phyloP scores from a whole-genome alignment of 2,888 invertebrate species.

The Caenorhabditis imperialis region DNA sequence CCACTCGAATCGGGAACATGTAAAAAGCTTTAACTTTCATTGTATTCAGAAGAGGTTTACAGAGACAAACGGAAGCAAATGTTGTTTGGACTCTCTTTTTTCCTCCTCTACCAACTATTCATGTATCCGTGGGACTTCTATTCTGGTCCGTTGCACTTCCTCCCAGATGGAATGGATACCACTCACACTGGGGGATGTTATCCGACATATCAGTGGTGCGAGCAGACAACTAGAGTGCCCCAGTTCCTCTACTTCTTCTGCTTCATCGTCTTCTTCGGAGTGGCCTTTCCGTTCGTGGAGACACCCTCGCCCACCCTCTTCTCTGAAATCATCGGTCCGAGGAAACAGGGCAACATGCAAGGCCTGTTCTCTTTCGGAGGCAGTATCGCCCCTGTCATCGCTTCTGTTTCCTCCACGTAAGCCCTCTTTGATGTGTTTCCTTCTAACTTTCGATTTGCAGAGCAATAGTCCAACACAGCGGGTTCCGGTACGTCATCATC shows the following conservation, averaged over 20 bases:
- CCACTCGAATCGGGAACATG: slow-evolving; percentile 59
- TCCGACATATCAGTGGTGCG: slow-evolving; percentile 47
- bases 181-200: slow-evolving; percentile 47
- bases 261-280: slow-evolving; percentile 58
- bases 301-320: slow-evolving; percentile 58
- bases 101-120: slow-evolving; percentile 39
- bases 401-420: slow-evolving; percentile 50
- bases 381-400: slow-evolving; percentile 47
- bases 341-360: slow-evolving; percentile 60
- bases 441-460: too few relatives aligned
- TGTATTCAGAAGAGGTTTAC: too few relatives aligned
- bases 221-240: slow-evolving; percentile 44
- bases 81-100: slow-evolving; percentile 55
- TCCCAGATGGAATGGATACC: slow-evolving; percentile 47
- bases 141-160: slow-evolving; percentile 54
- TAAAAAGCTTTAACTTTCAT: slow-evolving; percentile 13
- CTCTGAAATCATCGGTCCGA: slow-evolving; percentile 60
- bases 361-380: slow-evolving; percentile 52
- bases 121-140: slow-evolving; percentile 55
- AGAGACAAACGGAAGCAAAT: slow-evolving; percentile 60
- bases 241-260: slow-evolving; percentile 53
- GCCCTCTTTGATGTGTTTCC: not conserved
- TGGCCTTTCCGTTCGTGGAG: slow-evolving; percentile 61
- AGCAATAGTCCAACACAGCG: slow-evolving; percentile 42
- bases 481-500: slow-evolving; percentile 37